Evolutionary conservation across 2,888 invertebrate genomes (phyloP).

Genomic region (Scaptodrosophila latifasciaeformis): DNA sequence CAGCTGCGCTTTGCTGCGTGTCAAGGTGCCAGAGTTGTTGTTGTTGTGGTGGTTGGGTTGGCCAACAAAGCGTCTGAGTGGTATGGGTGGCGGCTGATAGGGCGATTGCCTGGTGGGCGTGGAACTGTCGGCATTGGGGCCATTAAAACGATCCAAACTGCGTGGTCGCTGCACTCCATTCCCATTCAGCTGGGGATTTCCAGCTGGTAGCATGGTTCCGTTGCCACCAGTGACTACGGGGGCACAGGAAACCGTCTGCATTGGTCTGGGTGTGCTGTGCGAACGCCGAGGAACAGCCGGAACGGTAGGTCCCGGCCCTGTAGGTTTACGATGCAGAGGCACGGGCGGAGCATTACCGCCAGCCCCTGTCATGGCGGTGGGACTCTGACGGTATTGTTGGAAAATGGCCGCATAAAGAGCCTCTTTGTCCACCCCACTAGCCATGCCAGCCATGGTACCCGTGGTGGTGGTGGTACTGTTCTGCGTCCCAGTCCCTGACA

Average conservation of each 20-base stretch:
- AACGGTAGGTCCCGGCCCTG: slow-evolving; percentile 10
- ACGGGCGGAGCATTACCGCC: slow-evolving; percentile 54
- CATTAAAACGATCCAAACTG: slow-evolving; percentile 73
- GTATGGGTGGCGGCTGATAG: slow-evolving; percentile 72
- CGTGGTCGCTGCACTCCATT: slow-evolving; percentile 66
- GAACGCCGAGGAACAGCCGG: slow-evolving; percentile 72
- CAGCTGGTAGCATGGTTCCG: slow-evolving; percentile 12
- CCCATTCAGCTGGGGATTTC: slow-evolving; percentile 42
- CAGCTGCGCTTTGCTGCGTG: slow-evolving; percentile 52
- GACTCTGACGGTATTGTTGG: slow-evolving; percentile 72
- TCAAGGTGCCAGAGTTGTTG: slow-evolving; percentile 40
- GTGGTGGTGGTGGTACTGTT: slow-evolving; percentile 33
- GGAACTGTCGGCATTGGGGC: slow-evolving; percentile 42
- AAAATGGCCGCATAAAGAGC: slow-evolving; percentile 71
- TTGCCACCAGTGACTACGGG: slow-evolving; percentile 16
- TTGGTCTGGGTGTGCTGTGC: slow-evolving; percentile 73
- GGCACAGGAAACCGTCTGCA: slow-evolving; percentile 31
- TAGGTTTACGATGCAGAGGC: slow-evolving; percentile 57
- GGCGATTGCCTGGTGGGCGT: slow-evolving; percentile 37
- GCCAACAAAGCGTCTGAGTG: slow-evolving; percentile 62
- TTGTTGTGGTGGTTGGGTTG: slow-evolving; percentile 16
- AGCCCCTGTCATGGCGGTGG: slow-evolving; percentile 37
- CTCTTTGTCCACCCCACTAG: slow-evolving; percentile 62
- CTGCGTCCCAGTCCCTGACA: slow-evolving; percentile 24
- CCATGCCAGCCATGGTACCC: background rate